A percentile compares a stretch with the other conserved stretches of the same genome.
Conservation (phyloP, 2,113 vertebrate species). For the Corythoichthys haematopterus region DNA sequence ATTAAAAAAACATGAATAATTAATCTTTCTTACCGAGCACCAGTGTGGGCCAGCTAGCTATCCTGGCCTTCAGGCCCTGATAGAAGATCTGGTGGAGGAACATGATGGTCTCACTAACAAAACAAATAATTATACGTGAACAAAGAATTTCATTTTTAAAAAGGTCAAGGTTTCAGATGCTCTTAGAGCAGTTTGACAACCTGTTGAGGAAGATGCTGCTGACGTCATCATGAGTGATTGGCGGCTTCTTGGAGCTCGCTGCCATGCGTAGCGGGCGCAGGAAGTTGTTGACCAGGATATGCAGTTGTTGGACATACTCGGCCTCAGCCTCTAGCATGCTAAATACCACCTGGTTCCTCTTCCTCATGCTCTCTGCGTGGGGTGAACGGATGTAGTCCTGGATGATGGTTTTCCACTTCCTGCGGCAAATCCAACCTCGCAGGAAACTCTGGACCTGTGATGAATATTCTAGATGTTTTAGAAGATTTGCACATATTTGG, state of each 20-base stretch:
- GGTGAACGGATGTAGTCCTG: slow-evolving; percentile 98
- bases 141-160: neutral
- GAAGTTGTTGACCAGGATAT: slow-evolving; percentile 98
- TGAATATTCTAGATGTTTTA: neutral
- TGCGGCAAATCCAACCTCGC: slow-evolving; percentile 91
- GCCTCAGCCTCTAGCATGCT: slow-evolving; percentile 98
- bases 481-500: neutral
- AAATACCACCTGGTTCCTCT: slow-evolving; percentile 97
- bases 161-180: neutral
- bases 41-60: slow-evolving; percentile 96
- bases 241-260: slow-evolving; percentile 94
- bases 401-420: slow-evolving; percentile 99
- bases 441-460: slow-evolving; percentile 94
- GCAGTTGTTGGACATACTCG: slow-evolving; percentile 95
- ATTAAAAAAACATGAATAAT: no score
- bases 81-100: slow-evolving; percentile 99
- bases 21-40: slow-evolving; percentile 81
- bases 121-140: slow-evolving; percentile 26
- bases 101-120: slow-evolving; percentile 95
- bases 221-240: slow-evolving; percentile 93
- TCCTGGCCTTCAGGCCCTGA: slow-evolving; percentile 93
- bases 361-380: slow-evolving; percentile 96
- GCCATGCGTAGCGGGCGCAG: slow-evolving; percentile 95
- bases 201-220: slow-evolving; percentile 99
- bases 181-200: slow-evolving; percentile 49